Evolutionary conservation across 2,113 vertebrate genomes (phyloP).

Genomic region (Synchiropus splendidus): DNA sequence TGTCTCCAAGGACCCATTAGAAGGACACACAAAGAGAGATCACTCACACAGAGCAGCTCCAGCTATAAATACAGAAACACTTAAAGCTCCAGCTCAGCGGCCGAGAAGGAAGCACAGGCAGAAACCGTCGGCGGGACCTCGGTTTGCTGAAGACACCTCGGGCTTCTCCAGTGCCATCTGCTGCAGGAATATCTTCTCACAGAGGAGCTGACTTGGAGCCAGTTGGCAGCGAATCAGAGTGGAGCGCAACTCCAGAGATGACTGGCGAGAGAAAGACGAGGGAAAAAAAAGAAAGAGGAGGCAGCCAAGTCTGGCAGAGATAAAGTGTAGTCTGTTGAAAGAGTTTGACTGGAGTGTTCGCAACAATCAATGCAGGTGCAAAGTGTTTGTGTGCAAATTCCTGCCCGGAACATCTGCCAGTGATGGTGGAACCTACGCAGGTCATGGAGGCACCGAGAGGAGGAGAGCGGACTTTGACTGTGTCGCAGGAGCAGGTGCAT

Average conservation of each 20-base stretch:
- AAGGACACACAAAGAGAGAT: constrained; percentile 16
- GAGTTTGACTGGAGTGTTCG: too few relatives aligned
- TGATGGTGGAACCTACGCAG: constrained; percentile 4
- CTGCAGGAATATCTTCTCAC: constrained; percentile 53
- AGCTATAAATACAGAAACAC: constrained; percentile 6
- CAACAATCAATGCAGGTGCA: constrained; percentile 24
- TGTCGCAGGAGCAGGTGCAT: too few relatives aligned
- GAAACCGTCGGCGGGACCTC: constrained; percentile 42
- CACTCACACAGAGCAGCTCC: constrained; percentile 2
- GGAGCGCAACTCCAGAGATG: constrained; percentile 37
- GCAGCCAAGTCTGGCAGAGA: constrained; percentile 42
- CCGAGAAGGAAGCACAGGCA: too few relatives aligned
- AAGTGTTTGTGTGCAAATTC: constrained; percentile 27
- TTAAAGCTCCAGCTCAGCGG: constrained; percentile 2
- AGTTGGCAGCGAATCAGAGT: constrained; percentile 57
- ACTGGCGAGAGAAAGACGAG: constrained; percentile 36
- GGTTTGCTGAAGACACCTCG: constrained; percentile 49
- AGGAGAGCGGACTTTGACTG: constrained; percentile 19
- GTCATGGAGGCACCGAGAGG: too few relatives aligned
- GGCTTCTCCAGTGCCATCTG: constrained; percentile 53
- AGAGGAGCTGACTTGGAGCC: constrained; percentile 46
- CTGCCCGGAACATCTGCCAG: constrained; percentile 21
- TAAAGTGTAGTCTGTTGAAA: constrained; percentile 20
- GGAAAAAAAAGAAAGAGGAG: constrained; percentile 14
- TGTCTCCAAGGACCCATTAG: constrained; percentile 31